phyloP scores from a whole-genome alignment of 2,888 invertebrate species.

The Anticlea derivata region DNA sequence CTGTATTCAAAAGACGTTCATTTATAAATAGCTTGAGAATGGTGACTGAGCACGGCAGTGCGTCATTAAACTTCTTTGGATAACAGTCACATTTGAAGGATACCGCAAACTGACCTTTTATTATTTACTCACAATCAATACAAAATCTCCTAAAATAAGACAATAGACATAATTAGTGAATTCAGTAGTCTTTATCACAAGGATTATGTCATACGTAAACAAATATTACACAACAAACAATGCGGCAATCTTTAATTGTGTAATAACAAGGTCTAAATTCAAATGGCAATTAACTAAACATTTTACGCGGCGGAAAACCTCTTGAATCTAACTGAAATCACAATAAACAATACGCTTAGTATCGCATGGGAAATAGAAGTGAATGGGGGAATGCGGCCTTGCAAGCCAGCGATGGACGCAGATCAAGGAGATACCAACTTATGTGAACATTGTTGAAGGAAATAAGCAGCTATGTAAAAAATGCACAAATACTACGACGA shows the following conservation, averaged over 20 bases:
- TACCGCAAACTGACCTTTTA: constrained; percentile 12
- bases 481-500: too few species aligned
- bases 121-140: constrained; percentile 4
- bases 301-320: constrained; percentile 19
- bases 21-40: too few species aligned
- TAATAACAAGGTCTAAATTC: constrained; percentile 17
- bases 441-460: constrained; percentile 20
- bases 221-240: constrained; percentile 18
- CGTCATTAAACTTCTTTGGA: too few species aligned
- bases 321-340: constrained; percentile 19
- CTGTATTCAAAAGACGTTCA: too few species aligned
- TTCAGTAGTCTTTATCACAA: constrained; percentile 27
- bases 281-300: constrained; percentile 18
- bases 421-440: constrained; percentile 27
- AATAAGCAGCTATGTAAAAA: too few species aligned
- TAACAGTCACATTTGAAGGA: constrained; percentile 3
- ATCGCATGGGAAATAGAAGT: constrained; percentile 44
- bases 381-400: constrained; percentile 43
- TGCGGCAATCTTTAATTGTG: constrained; percentile 2
- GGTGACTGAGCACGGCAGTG: too few species aligned
- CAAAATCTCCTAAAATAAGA: constrained; percentile 18
- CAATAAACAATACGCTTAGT: constrained; percentile 32
- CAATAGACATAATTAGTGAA: constrained; percentile 23
- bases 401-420: constrained; percentile 37
- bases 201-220: constrained; percentile 32